Percentiles rank a stretch among this genome's conserved stretches.
Evolutionary conservation across 2,113 vertebrate genomes (phyloP).

Genomic region (Bufo bufo): DNA sequence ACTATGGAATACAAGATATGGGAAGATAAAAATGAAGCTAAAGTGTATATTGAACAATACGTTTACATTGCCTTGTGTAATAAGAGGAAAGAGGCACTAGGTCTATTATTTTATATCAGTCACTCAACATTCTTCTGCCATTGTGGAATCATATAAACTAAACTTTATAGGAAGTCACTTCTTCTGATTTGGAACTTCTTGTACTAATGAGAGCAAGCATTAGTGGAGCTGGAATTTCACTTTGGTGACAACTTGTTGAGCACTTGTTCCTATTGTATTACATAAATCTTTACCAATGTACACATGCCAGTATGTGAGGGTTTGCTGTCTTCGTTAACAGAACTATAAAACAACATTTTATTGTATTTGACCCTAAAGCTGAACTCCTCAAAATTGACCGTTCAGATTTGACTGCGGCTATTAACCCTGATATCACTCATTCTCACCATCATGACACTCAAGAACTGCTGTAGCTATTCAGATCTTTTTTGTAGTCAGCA

Average conservation of each 20-base stretch:
- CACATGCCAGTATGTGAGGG: not conserved
- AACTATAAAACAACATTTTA: not conserved
- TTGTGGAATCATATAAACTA: not conserved
- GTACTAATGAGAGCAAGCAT: not conserved
- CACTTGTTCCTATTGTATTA: not conserved
- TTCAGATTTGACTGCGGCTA: not conserved
- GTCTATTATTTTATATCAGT: constrained; percentile 9
- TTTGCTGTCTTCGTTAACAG: not conserved
- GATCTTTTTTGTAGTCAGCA: not conserved
- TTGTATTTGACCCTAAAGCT: not conserved
- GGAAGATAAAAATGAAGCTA: not conserved
- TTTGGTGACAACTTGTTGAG: not conserved
- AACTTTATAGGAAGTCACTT: not conserved
- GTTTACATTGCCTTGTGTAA: not conserved
- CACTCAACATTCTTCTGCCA: not conserved
- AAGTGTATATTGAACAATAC: constrained; percentile 1
- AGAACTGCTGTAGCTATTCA: not conserved
- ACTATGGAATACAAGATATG: not conserved
- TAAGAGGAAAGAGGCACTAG: constrained; percentile 3
- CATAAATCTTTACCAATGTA: not conserved
- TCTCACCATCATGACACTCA: not conserved
- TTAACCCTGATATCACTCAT: not conserved
- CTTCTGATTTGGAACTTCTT: not conserved
- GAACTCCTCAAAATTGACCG: not conserved
- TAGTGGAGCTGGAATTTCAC: not conserved